Base-by-base conservation (phyloP, 2,113 vertebrate genomes). In the Brienomyrus brachyistius region DNA sequence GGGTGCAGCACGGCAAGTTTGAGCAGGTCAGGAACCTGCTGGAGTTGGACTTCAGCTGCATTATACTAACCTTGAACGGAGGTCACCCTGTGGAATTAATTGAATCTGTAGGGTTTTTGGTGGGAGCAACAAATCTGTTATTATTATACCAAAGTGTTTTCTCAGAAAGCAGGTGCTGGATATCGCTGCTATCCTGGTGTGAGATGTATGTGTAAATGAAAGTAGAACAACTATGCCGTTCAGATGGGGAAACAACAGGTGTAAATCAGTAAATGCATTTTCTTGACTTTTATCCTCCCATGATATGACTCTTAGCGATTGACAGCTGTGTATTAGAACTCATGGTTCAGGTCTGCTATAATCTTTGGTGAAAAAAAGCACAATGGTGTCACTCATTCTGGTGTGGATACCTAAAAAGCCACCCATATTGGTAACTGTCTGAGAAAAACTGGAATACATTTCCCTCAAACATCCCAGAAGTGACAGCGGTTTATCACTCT, bases 251-350 rank as follows among this genome's bases (percentile, higher is more conserved):
- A 59, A 66, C 70, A 88, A 48, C 74, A 48, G 74, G 52, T 74
- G 11, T 48, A 82, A 56, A 62, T 45, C 40, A 17, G 51, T 62
- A 83, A 82, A 62, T 90, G 51, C 59, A 90, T 83, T 27, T 45
- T 40, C 27, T 45, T 31, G 31, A 80, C n/a, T 56, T 80, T 13
- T 40, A 54, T 45, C 40, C 21, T 87, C 17, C 27, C 87, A 47
- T 31, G 5, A 56, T 47, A 90, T 45, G 17, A 40, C 23, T 74
- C 17, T 40, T 35, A 56, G 86, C 17, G 70, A 80, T 43, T 82
- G 86, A 82, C 70, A 88, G 86, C 6, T 50, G 51, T 66, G 35
- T 6, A 59, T 88, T 90, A 62, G 9, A 90, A 66, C 82, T 59
- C 35, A 50, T 59, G 35, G 9, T 45, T 13, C 31, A 80, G 21